Conservation (phyloP, 2,113 vertebrate genomes). For the Podarcis raffonei region DNA sequence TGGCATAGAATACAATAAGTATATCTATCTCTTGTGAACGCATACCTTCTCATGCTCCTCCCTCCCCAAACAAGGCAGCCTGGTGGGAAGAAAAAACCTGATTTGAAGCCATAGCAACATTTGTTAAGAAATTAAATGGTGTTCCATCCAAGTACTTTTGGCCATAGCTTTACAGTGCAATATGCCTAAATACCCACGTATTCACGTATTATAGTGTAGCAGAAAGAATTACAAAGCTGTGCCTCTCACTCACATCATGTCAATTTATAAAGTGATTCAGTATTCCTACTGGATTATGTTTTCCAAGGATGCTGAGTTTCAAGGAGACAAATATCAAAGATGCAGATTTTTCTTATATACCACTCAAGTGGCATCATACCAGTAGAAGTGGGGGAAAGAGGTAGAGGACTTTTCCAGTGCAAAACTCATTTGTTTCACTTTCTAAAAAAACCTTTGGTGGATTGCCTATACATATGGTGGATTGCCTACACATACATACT, state of each 20-base stretch:
- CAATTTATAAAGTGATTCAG: neutral
- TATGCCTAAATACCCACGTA: neutral
- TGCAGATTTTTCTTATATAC: neutral
- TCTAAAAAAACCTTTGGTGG: neutral
- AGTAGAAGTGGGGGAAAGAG: too few relatives aligned
- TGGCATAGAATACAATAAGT: slow-evolving; percentile 40
- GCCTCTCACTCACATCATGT: neutral
- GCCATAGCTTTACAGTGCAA: neutral
- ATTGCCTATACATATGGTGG: too few relatives aligned
- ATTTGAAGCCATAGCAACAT: slow-evolving; percentile 17
- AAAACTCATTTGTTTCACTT: too few relatives aligned
- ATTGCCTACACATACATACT: too few relatives aligned
- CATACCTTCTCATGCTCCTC: slow-evolving; percentile 11
- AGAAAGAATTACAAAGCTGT: neutral
- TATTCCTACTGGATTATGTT: neutral
- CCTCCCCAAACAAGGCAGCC: neutral
- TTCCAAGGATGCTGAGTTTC: slow-evolving; percentile 4
- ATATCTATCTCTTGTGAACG: slow-evolving; percentile 11
- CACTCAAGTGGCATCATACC: neutral
- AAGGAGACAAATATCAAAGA: neutral
- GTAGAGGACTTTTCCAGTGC: too few relatives aligned
- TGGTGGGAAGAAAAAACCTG: neutral
- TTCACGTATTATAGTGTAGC: neutral
- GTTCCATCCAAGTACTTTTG: slow-evolving; percentile 21
- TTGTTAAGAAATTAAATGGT: slow-evolving; percentile 21